Base-by-base conservation (phyloP, 2,888 invertebrate genomes). In the Elaeidobius kamerunicus region DNA sequence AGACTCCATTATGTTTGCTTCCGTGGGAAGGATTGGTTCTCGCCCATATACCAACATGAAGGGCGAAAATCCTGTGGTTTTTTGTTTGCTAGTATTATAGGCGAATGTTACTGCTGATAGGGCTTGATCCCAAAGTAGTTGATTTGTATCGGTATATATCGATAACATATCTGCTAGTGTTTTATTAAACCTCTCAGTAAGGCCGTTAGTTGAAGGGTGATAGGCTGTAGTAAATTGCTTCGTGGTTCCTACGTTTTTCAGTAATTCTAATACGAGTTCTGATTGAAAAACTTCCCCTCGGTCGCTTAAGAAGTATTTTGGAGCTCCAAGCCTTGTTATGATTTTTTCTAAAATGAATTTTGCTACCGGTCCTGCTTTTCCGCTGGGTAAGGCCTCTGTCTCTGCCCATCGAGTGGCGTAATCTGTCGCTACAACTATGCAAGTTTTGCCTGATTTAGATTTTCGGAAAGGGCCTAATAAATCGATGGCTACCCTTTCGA, bases 401-500 rank as follows among this genome's bases (percentile, higher is more conserved):
- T 62, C 61, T 11, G 54, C 50, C 49, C 55, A 65, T 23, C 60
- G 23, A 1, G 64, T 62, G 3, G 63, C 60, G 28, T 61, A 65
- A 42, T 62, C 62, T 1, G 63, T 63, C 0, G 63, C 62, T 2
- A 65, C 62, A 1, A 63, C 44, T 6, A 65, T 62, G 4, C 56
- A 43, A 0, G 50, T 63, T 47, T 63, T 61, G 4, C 61, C 61
- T 3, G 28, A 30, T n/a, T 30, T 35, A 23, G 60, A 61, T 41
- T 46, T 54, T 5, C 55, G 20, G 47, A 63, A 60, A 1, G 62
- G 61, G 7, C 62, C 63, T 35, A 65, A 44, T n/a, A 63, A 16
- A 32, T 65, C 62, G 12, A 32, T 23, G 4, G 5, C 23, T 23
- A 23, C 9, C 9, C 9, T 23, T 23, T 23, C 5, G 9, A 23